Evolutionary conservation across 1,140 invertebrate genomes (phyloP), one percentile per base, ranked within the genome.

Genomic region (Oncopeltus fasciatus): DNA sequence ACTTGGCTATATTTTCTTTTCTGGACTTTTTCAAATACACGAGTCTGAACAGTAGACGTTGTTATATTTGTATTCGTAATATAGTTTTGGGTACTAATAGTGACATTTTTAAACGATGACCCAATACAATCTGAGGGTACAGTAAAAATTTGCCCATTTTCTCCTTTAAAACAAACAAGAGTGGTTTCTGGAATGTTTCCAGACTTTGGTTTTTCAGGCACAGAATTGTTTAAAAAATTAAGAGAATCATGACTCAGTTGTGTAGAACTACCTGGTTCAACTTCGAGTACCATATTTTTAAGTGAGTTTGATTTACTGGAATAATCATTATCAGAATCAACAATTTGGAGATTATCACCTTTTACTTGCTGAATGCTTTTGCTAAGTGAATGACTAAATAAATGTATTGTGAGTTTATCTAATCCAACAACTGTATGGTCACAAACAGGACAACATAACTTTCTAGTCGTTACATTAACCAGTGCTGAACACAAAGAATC

Each of bases 361-460:
- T n/a, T n/a, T n/a, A n/a, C n/a, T n/a, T n/a, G n/a, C n/a, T n/a
- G n/a, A n/a, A n/a, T n/a, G 11, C 21, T 24, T 29, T 59, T 59
- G 9, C 31, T 60, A 11, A 67, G 44, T 1, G 79, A 78, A 70
- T 90, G 87, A 27, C 81, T 81, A 68, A 89, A 88, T 63, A 90
- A 73, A 73, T 90, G 87, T 68, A 89, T 88, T 1, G 87, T 90
- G n/a, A 90, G 74, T 74, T 90, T 90, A 73, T 89, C 87, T 59
- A 90, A 78, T 2, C 87, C 87, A 58, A 80, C 72, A 5, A 89
- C 74, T 60, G 82, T 73, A 68, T 89, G 86, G 64, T 82, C 80
- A 70, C 87, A 90, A 26, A 89, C 78, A 14, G 87, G 87, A 73
- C 87, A 90, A 31, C 77, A 70, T 57, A 90, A 72, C 56, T 81